Percentiles rank a stretch among this genome's conserved stretches.
These are phyloP conservation scores for Nylanderia fulva DNA, from an alignment of 1,140 invertebrate genomes.

Conservation along the genomic window DNA sequence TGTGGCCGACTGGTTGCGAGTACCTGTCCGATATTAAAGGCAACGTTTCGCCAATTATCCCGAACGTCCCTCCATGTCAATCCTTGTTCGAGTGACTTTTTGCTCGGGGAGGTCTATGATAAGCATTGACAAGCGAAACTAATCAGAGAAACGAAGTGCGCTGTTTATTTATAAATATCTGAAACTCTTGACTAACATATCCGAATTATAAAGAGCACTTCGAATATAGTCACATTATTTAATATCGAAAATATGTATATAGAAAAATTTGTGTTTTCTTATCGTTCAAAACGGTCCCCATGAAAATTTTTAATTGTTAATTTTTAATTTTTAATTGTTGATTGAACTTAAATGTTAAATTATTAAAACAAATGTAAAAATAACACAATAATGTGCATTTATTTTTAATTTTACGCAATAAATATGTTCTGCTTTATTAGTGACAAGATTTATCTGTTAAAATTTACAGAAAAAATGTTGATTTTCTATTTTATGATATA, in stretches of 20 bases:
- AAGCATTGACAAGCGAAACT: constrained; percentile 20
- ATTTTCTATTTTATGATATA: too few species aligned
- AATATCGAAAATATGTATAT: not conserved
- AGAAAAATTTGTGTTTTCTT: too few species aligned
- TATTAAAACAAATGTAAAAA: too few species aligned
- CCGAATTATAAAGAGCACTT: constrained; percentile 3
- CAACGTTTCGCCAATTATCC: not conserved
- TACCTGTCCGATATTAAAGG: constrained; percentile 22
- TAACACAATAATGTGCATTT: too few species aligned
- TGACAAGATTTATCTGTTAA: too few species aligned
- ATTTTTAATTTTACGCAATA: too few species aligned
- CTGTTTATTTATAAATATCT: constrained; percentile 18
- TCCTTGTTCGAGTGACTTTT: constrained; percentile 15
- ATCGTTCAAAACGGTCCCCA: too few species aligned
- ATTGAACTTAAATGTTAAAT: too few species aligned
- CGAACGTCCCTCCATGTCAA: not conserved
- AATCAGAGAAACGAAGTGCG: not conserved
- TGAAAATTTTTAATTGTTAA: too few species aligned
- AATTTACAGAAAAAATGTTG: too few species aligned
- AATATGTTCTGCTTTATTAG: too few species aligned
- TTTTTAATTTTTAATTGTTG: too few species aligned
- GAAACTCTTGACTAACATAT: not conserved
- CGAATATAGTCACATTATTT: not conserved
- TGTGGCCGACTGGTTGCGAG: constrained; percentile 12
- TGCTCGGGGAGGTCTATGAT: not conserved